Conservation (phyloP, 2,888 invertebrate species). For the Euplexia lucipara region DNA sequence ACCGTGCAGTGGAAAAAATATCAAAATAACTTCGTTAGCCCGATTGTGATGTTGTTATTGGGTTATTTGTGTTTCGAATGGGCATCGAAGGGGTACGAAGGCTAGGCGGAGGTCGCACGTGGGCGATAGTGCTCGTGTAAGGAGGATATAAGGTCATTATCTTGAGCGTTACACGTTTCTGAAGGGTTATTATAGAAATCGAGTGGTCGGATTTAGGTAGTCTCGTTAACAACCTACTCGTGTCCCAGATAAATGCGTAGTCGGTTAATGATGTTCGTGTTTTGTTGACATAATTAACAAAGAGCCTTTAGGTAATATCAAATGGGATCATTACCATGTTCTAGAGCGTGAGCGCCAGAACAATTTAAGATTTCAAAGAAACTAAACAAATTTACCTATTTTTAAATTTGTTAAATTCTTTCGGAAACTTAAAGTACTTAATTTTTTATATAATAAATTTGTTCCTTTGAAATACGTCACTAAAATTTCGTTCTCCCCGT, state of each 20-base stretch:
- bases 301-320: not conserved
- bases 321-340: not conserved
- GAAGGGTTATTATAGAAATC: slow-evolving; percentile 25
- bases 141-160: slow-evolving; percentile 47
- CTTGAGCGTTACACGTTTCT: slow-evolving; percentile 48
- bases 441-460: too few species aligned
- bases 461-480: too few species aligned
- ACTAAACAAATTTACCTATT: not conserved
- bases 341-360: too few species aligned
- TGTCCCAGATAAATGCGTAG: slow-evolving; percentile 24
- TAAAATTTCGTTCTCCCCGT: too few species aligned
- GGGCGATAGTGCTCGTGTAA: slow-evolving; percentile 60
- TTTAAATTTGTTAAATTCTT: too few species aligned
- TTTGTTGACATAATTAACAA: slow-evolving; percentile 7
- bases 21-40: slow-evolving; percentile 57
- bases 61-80: slow-evolving; percentile 42
- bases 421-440: too few species aligned
- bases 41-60: slow-evolving; percentile 54
- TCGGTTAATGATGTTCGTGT: slow-evolving; percentile 19
- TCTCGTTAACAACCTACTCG: slow-evolving; percentile 38
- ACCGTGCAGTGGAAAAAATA: slow-evolving; percentile 51
- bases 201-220: slow-evolving; percentile 19
- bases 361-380: not conserved
- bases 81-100: slow-evolving; percentile 31
- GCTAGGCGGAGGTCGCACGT: slow-evolving; percentile 56